Evolutionary conservation across 1,140 invertebrate genomes (phyloP).

Genomic region (Nixonia krombeini): DNA sequence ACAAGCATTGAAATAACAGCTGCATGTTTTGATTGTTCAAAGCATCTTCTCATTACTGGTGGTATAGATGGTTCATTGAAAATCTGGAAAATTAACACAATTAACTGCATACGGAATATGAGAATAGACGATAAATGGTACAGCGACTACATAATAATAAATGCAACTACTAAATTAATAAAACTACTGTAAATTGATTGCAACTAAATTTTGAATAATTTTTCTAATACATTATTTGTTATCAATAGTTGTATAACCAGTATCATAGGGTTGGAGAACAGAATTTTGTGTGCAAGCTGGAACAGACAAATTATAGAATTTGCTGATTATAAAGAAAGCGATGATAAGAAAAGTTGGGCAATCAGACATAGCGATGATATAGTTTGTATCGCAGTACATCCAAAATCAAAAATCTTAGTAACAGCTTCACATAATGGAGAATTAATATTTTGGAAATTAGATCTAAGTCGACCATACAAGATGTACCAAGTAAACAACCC

Average conservation of each 20-base stretch:
- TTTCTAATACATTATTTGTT: slow-evolving; percentile 1
- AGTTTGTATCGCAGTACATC: slow-evolving; percentile 74
- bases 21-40: slow-evolving; percentile 80
- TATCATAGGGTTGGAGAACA: slow-evolving; percentile 60
- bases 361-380: slow-evolving; percentile 82
- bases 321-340: slow-evolving; percentile 71
- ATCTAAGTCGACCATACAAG: slow-evolving; percentile 79
- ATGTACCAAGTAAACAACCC: slow-evolving; percentile 53
- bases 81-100: slow-evolving; percentile 87
- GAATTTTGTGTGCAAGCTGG: slow-evolving; percentile 81
- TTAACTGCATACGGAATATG: slow-evolving; percentile 77
- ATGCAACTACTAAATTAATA: slow-evolving; percentile 10
- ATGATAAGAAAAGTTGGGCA: slow-evolving; percentile 74
- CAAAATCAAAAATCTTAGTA: slow-evolving; percentile 74
- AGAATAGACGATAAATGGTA: slow-evolving; percentile 72
- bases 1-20: slow-evolving; percentile 82
- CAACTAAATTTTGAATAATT: background rate
- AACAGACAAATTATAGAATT: slow-evolving; percentile 80
- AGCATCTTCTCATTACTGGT: slow-evolving; percentile 80
- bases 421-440: slow-evolving; percentile 83
- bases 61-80: slow-evolving; percentile 78
- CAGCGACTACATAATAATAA: background rate
- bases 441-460: slow-evolving; percentile 82
- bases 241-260: slow-evolving; percentile 59
- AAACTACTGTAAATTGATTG: background rate